These are phyloP conservation scores for Gonatopus flavifemur DNA, from an alignment of 1,140 invertebrate genomes.

Conservation along the genomic window DNA sequence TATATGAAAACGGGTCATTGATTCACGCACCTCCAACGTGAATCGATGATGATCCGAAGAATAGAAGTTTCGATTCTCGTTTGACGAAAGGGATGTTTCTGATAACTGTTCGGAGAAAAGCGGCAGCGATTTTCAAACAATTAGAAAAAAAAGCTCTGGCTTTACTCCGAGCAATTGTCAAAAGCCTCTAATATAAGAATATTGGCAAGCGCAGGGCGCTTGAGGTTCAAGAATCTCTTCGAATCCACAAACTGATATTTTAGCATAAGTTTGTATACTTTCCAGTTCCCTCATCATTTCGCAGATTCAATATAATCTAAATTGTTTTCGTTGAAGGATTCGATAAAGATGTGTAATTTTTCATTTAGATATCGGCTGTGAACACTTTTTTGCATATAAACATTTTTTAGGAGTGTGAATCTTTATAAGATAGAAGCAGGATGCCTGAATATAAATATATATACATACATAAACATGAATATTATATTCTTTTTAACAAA, in stretches of 20 bases:
- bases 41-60: neutral
- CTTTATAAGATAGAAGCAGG: neutral
- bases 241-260: neutral
- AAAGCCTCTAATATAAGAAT: too few species aligned
- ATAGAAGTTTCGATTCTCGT: neutral
- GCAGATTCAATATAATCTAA: neutral
- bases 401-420: constrained; percentile 13
- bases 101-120: too few species aligned
- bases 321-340: constrained; percentile 1
- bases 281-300: neutral
- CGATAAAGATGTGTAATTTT: constrained; percentile 14
- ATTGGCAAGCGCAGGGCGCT: too few species aligned
- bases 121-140: too few species aligned
- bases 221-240: too few species aligned
- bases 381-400: constrained; percentile 21
- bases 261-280: constrained; percentile 1
- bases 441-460: constrained; percentile 8
- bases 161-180: too few species aligned
- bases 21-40: neutral
- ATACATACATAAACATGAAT: constrained; percentile 1
- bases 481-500: constrained; percentile 1
- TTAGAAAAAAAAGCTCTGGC: too few species aligned
- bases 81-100: constrained; percentile 2
- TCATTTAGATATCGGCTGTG: constrained; percentile 40
- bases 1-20: too few species aligned